Evolutionary conservation across 1,140 invertebrate species (phyloP), one percentile per base, ranked within the genome.

Genomic region (Anagrus nilaparvatae): DNA sequence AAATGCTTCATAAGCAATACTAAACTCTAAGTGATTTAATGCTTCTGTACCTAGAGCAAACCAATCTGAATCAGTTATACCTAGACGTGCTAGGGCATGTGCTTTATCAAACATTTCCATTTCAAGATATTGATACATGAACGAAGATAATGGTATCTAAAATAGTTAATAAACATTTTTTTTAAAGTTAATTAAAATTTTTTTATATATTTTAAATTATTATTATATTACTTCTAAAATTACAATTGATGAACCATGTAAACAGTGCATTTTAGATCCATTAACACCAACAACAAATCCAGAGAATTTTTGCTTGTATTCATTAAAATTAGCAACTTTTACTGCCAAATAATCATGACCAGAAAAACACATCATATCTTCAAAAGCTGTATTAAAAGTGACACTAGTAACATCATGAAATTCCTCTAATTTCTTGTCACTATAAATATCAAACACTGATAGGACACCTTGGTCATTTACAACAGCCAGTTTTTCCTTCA

Each of bases 241-340:
- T 29, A 84, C 81, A 78, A 97, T 96, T 3, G 78, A 75, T 46
- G 87, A 88, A 5, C 84, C 81, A 54, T 95, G 87, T 29, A 99
- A 72, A 61, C 89, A 97, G 63, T 97, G 97, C 17, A 97, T 81
- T 58, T 91, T 89, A 0, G 89, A 87, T 5, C 91, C 92, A 70
- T 83, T 86, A 44, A 96, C 84, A 8, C 94, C 95, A 10, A 99
- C 91, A 4, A 99, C 93, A 57, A 94, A 95, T 6, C 95, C 95
- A 44, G 77, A 74, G 52, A 96, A 75, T 51, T 93, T 94, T 61
- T 97, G 94, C 37, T 88, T 83, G 50, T 94, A 87, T 2, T 87
- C 75, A 1, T 81, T 80, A 59, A 94, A 94, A 59, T 82, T 76
- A 21, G 77, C 75, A 0, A 88, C 85, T 70, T 95, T 95, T 34